These are phyloP conservation scores for Danio aesculapii DNA, from an alignment of 2,797 vertebrate genomes.

Conservation along the genomic window DNA sequence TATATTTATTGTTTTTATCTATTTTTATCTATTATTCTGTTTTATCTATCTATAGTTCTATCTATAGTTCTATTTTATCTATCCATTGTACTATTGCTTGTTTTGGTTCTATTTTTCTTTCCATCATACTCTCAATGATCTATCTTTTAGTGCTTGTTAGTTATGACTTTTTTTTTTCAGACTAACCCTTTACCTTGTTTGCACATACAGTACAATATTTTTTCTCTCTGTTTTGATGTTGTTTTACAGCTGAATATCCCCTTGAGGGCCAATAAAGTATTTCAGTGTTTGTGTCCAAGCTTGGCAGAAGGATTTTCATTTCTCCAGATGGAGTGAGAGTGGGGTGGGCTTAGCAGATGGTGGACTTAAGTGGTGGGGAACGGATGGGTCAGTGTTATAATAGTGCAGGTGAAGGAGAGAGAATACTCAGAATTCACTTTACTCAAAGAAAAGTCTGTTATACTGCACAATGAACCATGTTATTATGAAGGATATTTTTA, in stretches of 20 bases:
- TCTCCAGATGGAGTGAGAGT: conserved; percentile 72
- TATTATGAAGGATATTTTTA: background rate
- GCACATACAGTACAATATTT: too few species aligned
- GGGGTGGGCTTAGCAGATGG: conserved; percentile 69
- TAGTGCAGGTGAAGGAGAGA: conserved; percentile 55
- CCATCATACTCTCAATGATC: too few species aligned
- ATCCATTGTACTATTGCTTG: too few species aligned
- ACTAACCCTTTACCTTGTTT: conserved; percentile 7
- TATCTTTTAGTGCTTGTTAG: too few species aligned
- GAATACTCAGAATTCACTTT: conserved; percentile 46
- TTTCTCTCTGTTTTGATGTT: background rate
- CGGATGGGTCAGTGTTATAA: conserved; percentile 58
- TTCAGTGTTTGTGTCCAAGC: conserved; percentile 47
- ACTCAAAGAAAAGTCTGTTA: conserved; percentile 18
- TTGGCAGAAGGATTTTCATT: conserved; percentile 57
- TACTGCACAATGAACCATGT: background rate
- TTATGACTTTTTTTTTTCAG: background rate
- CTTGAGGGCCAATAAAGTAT: conserved; percentile 27
- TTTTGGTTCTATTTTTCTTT: too few species aligned
- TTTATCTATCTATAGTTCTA: too few species aligned
- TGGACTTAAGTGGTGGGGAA: conserved; percentile 65
- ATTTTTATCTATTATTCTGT: too few species aligned
- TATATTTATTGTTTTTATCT: too few species aligned
- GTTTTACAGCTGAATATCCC: conserved; percentile 23
- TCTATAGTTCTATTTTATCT: too few species aligned